Evolutionary conservation across 2,888 invertebrate species (phyloP), one percentile per base, ranked within the genome.

Genomic region (Sesia bembeciformis): DNA sequence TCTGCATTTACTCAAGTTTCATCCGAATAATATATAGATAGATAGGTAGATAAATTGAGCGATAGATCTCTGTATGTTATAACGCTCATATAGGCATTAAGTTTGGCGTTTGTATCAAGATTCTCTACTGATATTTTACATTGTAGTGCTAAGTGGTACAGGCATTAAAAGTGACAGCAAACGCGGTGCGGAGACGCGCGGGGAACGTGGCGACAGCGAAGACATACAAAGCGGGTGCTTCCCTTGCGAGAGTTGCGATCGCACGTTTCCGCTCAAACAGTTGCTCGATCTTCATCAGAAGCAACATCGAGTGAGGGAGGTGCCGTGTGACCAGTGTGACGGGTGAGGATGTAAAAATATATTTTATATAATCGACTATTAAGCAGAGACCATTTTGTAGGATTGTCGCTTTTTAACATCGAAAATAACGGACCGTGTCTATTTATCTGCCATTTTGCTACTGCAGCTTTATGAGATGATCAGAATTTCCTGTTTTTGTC

Each of bases 261-360:
- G 93, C 51, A 92, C 93, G 0, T 95, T 94, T 67, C 93, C 94
- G 0, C 73, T 95, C 53, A 86, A 92, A 56, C 95, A 95, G 64
- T 76, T 94, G 40, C 82, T 94, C 0, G 91, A 92, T 41, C 80
- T 95, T 52, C 95, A 95, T 67, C 81, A 86, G 6, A 92, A 92
- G 62, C 94, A 94, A 57, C 90, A 90, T 57, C 85, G 94, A 3
- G 91, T 90, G 56, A 88, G 93, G 40, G 91, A 84, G 52, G 92
- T 91, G 57, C 76, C 85, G 41, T 95, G 95, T 67, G 74, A 86
- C 8, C 67, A 74, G 43, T 84, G 84, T 60, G 71, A 77, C 56
- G 69, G 68, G 85, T 85, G 64, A 79, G 82, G 73, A 51, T 50
- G 40, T 46, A 2, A 23, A 23, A 23, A 23, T 57, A 41, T 41